phyloP scores from a whole-genome alignment of 2,113 vertebrate genomes.

The Leptobrachium leishanense region DNA sequence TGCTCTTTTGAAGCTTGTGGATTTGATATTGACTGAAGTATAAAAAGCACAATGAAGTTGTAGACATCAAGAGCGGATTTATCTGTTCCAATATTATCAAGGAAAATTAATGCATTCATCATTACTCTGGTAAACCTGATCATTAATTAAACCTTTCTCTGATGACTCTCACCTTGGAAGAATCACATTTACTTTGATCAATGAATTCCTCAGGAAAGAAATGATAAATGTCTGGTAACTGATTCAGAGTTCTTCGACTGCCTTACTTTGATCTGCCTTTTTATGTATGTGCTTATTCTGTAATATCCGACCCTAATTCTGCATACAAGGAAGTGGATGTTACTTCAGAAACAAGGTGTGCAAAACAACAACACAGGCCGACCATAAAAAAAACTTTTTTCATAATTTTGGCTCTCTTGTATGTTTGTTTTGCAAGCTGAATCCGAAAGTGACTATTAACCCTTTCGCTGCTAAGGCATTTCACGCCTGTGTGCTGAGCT shows the following conservation, averaged over 20 bases:
- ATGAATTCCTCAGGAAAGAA: neutral
- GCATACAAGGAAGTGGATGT: too few relatives aligned
- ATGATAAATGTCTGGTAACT: neutral
- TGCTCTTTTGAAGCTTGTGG: neutral
- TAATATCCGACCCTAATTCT: neutral
- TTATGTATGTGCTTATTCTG: neutral
- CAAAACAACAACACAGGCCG: too few relatives aligned
- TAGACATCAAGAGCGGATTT: neutral
- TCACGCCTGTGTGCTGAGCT: too few relatives aligned
- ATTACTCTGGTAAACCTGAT: neutral
- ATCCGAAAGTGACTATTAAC: too few relatives aligned
- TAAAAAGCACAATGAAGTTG: neutral
- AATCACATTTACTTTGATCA: neutral
- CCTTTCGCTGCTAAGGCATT: too few relatives aligned
- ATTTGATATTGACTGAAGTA: neutral
- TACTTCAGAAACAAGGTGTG: too few relatives aligned
- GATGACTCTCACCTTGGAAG: slow-evolving; percentile 4
- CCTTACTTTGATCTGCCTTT: neutral
- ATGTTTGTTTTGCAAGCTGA: too few relatives aligned
- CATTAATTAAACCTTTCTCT: neutral
- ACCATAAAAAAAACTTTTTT: too few relatives aligned
- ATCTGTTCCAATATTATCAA: neutral
- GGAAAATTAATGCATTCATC: neutral
- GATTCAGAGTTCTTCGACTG: neutral
- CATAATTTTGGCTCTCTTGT: too few relatives aligned